Evolutionary conservation across 2,113 vertebrate genomes (phyloP), one percentile per base, ranked within the genome.

Genomic region (Camelus bactrianus): DNA sequence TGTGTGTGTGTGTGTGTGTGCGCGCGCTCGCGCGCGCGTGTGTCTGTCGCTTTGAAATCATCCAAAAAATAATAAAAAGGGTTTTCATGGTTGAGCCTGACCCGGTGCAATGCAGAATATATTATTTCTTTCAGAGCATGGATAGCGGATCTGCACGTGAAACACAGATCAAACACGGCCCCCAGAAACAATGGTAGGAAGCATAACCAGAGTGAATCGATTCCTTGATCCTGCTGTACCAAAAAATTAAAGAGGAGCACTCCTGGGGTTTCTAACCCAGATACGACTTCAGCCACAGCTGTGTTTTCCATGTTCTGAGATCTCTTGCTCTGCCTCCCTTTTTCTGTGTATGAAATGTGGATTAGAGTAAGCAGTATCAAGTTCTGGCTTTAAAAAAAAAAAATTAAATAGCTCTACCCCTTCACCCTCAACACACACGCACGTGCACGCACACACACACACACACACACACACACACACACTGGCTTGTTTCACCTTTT

Each of bases 81-180:
- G 28, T 89, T 98, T 98, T 98, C 97, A 98, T 96, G 94, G 93
- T 97, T 98, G 93, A 98, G 98, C 97, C 98, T 97, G 98, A 98
- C 98, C 98, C 83, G 90, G 96, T 92, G 75, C 94, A 77, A 98
- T 96, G 96, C 98, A 98, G 98, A 98, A 98, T 99, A 98, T 97
- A 98, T 98, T 98, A 97, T 97, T 98, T 98, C 98, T 98, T 98
- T 98, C 98, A 70, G 98, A 98, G 98, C 95, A 94, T 98, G 98
- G 98, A 96, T 96, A 98, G 97, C 98, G 98, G 98, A 97, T 98
- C 98, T 95, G 97, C 97, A 98, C 98, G 97, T 67, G 98, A 98
- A 98, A 98, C 98, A 98, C 98, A 98, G 98, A 99, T 98, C 98
- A 98, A 99, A 98, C 98, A 97, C 97, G 62, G 97, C 96, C 98